Base-by-base conservation (phyloP, 2,797 vertebrate genomes). In the Etheostoma perlongum region DNA sequence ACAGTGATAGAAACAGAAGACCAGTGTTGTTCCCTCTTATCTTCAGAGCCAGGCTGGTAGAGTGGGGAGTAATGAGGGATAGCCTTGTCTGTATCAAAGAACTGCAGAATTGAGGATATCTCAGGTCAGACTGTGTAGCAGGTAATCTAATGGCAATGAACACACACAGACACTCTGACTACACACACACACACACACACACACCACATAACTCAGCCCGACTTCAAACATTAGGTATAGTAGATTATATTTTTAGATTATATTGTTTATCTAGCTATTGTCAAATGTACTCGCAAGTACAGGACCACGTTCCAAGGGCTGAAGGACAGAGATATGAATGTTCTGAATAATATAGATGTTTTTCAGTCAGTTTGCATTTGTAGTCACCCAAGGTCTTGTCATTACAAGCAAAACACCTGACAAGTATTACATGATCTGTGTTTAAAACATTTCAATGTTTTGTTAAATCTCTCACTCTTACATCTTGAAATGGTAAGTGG, bases 21-120 rank as follows among this genome's bases (percentile, higher is more conserved):
- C 89, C 92, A 82, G 90, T 92, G 92, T 72, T 89, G 86, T 85
- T 91, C 58, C 59, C 48, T 87, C 89, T 94, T 94, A 94, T 94
- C 93, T 92, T 79, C 83, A 75, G 77, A 83, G 67, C 84, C 92
- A 88, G 88, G 85, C 78, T 81, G 88, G 84, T 70, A 57, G 69
- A 90, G 75, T 58, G 54, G 64, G 80, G 76, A 76, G 86, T 88
- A 91, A 93, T 93, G 91, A 93, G 81, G 86, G 82, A 92, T 92
- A 72, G 90, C 82, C 74, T 79, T 23, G 88, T 74, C 83, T 85
- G 82, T 92, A 93, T 92, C 90, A 89, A 82, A 89, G 74, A 88
- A 84, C 85, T 82, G 89, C 89, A 92, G 88, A 73, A 76, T 78
- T 52, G 47, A 71, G 81, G 87, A 88, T 92, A 92, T 92, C 92